These are phyloP conservation scores for Sporophila hypoxantha DNA, from an alignment of 2,113 vertebrate genomes.

Conservation along the genomic window DNA sequence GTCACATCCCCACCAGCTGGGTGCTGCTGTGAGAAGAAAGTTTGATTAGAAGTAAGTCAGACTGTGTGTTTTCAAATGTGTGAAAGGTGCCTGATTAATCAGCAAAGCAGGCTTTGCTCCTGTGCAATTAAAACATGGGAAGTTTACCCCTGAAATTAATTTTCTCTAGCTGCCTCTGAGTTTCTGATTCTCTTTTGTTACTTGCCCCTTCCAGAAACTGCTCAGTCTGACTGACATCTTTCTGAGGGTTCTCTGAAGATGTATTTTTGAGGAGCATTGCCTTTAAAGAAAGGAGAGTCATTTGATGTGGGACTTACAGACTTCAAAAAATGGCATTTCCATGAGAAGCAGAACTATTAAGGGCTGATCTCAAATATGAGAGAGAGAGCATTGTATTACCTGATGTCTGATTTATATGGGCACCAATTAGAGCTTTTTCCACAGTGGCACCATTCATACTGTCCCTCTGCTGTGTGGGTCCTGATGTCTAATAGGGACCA, in stretches of 20 bases:
- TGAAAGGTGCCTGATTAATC: not conserved
- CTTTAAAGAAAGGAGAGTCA: conserved; percentile 15
- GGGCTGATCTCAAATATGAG: not conserved
- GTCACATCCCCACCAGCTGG: not conserved
- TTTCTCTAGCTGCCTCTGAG: not conserved
- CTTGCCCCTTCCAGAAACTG: not conserved
- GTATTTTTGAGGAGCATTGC: conserved; percentile 2
- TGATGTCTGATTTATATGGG: not conserved
- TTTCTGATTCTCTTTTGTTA: not conserved
- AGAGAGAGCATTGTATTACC: not conserved
- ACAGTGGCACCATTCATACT: not conserved
- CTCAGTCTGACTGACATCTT: conserved; percentile 8
- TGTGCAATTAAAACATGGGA: not conserved
- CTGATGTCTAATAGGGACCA: not conserved
- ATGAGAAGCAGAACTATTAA: not conserved
- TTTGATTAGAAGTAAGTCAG: not conserved
- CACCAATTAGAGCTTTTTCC: conserved; percentile 9
- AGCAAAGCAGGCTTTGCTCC: not conserved
- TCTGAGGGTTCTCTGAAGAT: not conserved
- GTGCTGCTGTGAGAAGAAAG: not conserved
- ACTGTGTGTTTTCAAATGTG: not conserved
- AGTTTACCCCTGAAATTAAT: not conserved
- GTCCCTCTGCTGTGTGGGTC: not conserved
- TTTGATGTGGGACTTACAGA: conserved; percentile 32
- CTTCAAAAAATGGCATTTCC: not conserved